phyloP scores from a whole-genome alignment of 2,888 invertebrate species.

The Bembecia ichneumoniformis region DNA sequence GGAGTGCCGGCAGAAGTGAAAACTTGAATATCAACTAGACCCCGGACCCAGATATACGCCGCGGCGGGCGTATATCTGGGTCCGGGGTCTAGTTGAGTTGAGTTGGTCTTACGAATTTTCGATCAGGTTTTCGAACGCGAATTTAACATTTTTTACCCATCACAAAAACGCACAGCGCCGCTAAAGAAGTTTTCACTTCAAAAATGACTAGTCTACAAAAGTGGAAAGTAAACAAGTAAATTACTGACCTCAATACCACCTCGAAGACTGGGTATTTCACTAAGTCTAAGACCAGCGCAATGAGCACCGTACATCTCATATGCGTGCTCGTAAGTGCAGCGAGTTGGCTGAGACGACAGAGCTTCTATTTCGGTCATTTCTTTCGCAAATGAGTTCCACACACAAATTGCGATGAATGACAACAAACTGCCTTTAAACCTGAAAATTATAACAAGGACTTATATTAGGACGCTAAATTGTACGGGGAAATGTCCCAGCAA shows the following conservation, averaged over 20 bases:
- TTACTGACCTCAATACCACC: slow-evolving; percentile 65
- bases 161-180: too few species aligned
- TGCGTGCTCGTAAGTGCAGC: slow-evolving; percentile 65
- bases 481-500: background rate
- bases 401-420: slow-evolving; percentile 20
- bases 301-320: slow-evolving; percentile 70
- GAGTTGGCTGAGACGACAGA: slow-evolving; percentile 35
- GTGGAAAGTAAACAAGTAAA: too few species aligned
- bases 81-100: too few species aligned
- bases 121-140: too few species aligned
- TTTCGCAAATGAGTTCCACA: slow-evolving; percentile 23
- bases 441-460: slow-evolving; percentile 15
- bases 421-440: slow-evolving; percentile 27
- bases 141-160: too few species aligned
- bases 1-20: too few species aligned
- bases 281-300: slow-evolving; percentile 60
- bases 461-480: background rate
- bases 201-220: too few species aligned
- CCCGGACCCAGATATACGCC: too few species aligned
- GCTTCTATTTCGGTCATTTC: slow-evolving; percentile 51
- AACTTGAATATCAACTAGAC: too few species aligned
- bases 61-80: too few species aligned
- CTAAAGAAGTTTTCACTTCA: too few species aligned
- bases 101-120: too few species aligned
- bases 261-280: slow-evolving; percentile 62